Conservation (phyloP, 2,113 vertebrate genomes). For the Melanerpes formicivorus region DNA sequence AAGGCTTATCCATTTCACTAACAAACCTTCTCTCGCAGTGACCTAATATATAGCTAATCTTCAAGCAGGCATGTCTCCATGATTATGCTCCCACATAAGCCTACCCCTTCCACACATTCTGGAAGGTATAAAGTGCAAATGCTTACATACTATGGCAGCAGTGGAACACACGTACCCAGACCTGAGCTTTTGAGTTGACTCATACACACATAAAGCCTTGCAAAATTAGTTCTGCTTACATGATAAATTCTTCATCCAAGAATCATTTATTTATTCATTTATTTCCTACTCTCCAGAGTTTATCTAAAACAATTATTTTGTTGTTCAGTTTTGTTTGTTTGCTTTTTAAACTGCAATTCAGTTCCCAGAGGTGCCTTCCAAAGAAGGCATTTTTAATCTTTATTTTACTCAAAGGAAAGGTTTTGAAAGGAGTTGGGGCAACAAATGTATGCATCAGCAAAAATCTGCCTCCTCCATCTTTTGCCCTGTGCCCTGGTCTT, state of each 20-base stretch:
- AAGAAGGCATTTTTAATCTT: not conserved
- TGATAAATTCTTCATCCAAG: not conserved
- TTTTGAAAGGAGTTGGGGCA: not conserved
- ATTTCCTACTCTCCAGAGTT: not conserved
- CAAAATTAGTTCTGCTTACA: not conserved
- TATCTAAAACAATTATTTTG: not conserved
- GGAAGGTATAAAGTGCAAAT: not conserved
- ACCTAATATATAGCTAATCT: not conserved
- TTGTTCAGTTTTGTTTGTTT: not conserved
- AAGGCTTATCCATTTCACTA: not conserved
- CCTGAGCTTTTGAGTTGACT: not conserved
- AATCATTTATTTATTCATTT: not conserved
- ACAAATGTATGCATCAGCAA: not conserved
- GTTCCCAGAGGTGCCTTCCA: not conserved
- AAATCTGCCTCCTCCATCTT: not conserved
- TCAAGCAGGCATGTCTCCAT: not conserved
- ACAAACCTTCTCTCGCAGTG: not conserved
- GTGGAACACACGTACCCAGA: rapidly evolving
- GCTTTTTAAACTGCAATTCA: not conserved
- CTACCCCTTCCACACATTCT: not conserved
- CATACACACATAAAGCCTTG: not conserved
- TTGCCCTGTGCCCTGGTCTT: not conserved
- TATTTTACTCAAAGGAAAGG: not conserved
- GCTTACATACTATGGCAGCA: not conserved
- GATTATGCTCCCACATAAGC: not conserved